A percentile compares a stretch with the other conserved stretches of the same genome.
phyloP scores from a whole-genome alignment of 2,888 invertebrate genomes.

The Drosophila atripex region DNA sequence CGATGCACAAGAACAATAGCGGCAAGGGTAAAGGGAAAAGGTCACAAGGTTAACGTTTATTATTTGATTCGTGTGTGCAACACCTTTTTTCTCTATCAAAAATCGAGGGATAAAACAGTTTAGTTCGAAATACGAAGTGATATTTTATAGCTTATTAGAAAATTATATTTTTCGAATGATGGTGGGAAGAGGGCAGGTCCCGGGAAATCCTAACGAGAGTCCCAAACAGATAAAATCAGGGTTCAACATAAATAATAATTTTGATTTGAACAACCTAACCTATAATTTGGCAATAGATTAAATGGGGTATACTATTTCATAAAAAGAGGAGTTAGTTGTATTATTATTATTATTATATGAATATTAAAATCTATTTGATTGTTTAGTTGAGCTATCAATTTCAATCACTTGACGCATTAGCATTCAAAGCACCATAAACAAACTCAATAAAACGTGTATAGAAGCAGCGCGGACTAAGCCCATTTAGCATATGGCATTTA shows the following conservation, averaged over 20 bases:
- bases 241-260: slow-evolving; percentile 56
- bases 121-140: slow-evolving; percentile 52
- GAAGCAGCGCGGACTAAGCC: slow-evolving; percentile 52
- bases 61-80: slow-evolving; percentile 53
- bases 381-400: slow-evolving; percentile 42
- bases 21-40: slow-evolving; percentile 52
- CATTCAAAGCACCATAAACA: slow-evolving; percentile 34
- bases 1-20: slow-evolving; percentile 47
- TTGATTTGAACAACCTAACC: slow-evolving; percentile 17
- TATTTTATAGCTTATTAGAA: slow-evolving; percentile 79
- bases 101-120: slow-evolving; percentile 15
- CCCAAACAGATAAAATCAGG: slow-evolving; percentile 37
- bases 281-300: slow-evolving; percentile 60
- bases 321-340: background rate
- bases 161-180: slow-evolving; percentile 50
- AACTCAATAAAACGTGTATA: slow-evolving; percentile 18
- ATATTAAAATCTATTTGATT: slow-evolving; percentile 1
- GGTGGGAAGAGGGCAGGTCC: slow-evolving; percentile 7
- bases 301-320: background rate
- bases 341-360: too few relatives aligned
- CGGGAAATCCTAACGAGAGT: slow-evolving; percentile 20
- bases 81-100: slow-evolving; percentile 60
- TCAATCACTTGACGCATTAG: slow-evolving; percentile 59
- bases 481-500: slow-evolving; percentile 75
- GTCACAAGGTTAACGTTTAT: slow-evolving; percentile 63